Conservation (phyloP, 2,797 vertebrate genomes). For the Dallia pectoralis region DNA sequence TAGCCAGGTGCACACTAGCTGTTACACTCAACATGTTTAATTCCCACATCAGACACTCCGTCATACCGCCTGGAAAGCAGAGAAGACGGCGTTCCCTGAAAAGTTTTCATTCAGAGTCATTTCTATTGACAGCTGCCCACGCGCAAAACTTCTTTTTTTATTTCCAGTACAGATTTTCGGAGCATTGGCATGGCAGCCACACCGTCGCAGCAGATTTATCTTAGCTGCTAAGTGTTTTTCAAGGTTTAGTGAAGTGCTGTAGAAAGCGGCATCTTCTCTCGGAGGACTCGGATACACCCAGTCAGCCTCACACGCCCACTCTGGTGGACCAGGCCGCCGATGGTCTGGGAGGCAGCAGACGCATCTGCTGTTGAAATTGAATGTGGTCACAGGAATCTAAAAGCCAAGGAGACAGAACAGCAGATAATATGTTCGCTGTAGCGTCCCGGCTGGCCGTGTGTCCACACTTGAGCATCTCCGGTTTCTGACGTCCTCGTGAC, state of each 20-base stretch:
- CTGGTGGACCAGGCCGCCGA: constrained; percentile 47
- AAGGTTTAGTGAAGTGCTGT: constrained; percentile 69
- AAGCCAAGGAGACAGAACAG: constrained; percentile 80
- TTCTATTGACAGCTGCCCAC: constrained; percentile 51
- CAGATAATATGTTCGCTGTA: constrained; percentile 83
- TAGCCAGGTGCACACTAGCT: constrained; percentile 21
- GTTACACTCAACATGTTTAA: constrained; percentile 41
- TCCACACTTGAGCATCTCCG: constrained; percentile 77
- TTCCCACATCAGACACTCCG: constrained; percentile 28
- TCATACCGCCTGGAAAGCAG: constrained; percentile 27
- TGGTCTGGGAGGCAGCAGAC: constrained; percentile 63
- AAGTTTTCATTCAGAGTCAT: constrained; percentile 53
- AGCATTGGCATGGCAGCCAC: background rate
- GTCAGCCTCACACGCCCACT: constrained; percentile 24
- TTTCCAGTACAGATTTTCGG: constrained; percentile 54
- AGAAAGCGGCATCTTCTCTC: constrained; percentile 58
- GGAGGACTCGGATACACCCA: constrained; percentile 64
- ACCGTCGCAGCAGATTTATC: constrained; percentile 50
- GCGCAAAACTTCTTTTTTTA: constrained; percentile 55
- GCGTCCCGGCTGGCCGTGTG: constrained; percentile 77
- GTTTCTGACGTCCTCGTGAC: constrained; percentile 75
- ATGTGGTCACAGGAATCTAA: constrained; percentile 77
- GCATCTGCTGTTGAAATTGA: constrained; percentile 76
- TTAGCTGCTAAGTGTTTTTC: constrained; percentile 70
- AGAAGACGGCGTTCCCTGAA: constrained; percentile 36